A percentile compares a stretch with the other conserved stretches of the same genome.
Conservation (phyloP, 2,797 vertebrate species). For the Natrix natrix region DNA sequence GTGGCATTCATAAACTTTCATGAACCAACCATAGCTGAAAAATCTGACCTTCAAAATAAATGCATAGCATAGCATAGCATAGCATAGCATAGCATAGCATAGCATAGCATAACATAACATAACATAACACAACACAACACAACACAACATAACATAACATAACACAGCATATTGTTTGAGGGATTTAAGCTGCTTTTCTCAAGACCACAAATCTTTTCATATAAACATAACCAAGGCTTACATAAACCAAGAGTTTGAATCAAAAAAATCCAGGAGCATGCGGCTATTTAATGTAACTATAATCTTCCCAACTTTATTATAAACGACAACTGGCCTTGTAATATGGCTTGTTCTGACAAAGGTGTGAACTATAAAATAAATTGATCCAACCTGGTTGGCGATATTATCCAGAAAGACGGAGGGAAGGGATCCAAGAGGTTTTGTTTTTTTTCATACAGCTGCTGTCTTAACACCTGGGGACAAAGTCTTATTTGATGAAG, state of each 20-base stretch:
- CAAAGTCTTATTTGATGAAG: not conserved
- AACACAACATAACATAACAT: not conserved
- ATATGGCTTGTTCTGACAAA: not conserved
- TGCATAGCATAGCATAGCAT: not conserved
- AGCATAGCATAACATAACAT: not conserved
- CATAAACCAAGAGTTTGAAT: not conserved
- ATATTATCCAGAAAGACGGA: not conserved
- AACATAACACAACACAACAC: not conserved
- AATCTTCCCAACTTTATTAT: not conserved
- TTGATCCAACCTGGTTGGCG: not conserved
- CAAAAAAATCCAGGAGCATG: not conserved
- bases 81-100: not conserved
- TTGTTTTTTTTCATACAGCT: not conserved
- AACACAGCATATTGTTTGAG: not conserved
- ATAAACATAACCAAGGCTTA: not conserved
- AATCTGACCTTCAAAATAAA: not conserved
- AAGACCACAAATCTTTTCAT: not conserved
- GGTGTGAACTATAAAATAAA: not conserved
- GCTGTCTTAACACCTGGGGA: not conserved
- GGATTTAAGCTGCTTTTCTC: not conserved
- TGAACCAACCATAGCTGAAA: not conserved
- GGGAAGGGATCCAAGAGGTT: not conserved
- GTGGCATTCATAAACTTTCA: not conserved
- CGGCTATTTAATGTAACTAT: not conserved
- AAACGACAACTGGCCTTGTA: not conserved